Evolutionary conservation across 2,113 vertebrate species (phyloP).

Genomic region (Chamaetylas fuelleborni): DNA sequence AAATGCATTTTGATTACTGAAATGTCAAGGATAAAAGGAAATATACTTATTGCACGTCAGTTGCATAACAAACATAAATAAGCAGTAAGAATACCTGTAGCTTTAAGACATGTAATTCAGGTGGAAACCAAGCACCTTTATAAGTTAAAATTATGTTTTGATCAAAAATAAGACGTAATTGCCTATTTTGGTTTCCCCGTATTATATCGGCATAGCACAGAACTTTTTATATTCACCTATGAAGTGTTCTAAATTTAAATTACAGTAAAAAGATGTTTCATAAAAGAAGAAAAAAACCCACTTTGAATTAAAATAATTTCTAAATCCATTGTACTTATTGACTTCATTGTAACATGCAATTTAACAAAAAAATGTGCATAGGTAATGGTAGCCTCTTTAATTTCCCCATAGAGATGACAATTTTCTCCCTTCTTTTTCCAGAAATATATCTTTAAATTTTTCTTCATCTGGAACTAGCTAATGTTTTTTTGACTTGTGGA

Average conservation of each 20-base stretch:
- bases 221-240: background rate
- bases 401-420: background rate
- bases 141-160: background rate
- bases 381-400: background rate
- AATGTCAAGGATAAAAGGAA: background rate
- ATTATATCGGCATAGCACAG: rapidly evolving
- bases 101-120: background rate
- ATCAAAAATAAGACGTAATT: background rate
- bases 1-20: background rate
- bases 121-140: background rate
- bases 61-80: background rate
- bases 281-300: background rate
- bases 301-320: background rate
- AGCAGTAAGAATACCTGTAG: background rate
- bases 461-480: background rate
- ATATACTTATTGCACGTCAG: background rate
- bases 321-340: background rate
- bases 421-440: background rate
- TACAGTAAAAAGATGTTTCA: background rate
- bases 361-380: background rate
- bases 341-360: background rate
- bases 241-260: background rate
- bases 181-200: background rate
- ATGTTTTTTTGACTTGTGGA: background rate
- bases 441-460: background rate